Base-by-base conservation (phyloP, 2,797 vertebrate genomes). In the Ptychadena robeensis region DNA sequence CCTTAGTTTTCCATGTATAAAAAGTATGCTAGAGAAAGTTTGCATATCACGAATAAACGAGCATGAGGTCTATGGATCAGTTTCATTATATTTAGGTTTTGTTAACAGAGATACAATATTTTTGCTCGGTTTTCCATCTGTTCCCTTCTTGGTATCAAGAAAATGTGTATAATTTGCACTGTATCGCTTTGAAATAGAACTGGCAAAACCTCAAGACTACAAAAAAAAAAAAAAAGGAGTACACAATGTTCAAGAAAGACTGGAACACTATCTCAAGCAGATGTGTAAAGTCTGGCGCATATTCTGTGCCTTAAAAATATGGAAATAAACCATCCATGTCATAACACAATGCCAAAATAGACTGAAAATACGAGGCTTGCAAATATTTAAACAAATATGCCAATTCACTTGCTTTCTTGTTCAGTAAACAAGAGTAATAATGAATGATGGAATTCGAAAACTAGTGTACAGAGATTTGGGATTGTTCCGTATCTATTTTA, bases 221-320 rank as follows among this genome's bases (percentile, higher is more conserved):
- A 67, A 31, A 67, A 57, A 65, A n/a, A n/a, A n/a, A n/a, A n/a
- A n/a, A n/a, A n/a, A n/a, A n/a, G n/a, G 59, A 81, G 80, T 28
- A 81, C 80, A 37, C 34, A 27, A 40, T 74, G 80, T 74, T 67
- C 80, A 67, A 73, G 57, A 57, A 37, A 30, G 15, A 28, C 65
- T 81, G 80, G 80, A 74, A 73, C 61, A 57, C 69, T 64, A 32
- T 72, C 57, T 28, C 64, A 53, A 53, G 70, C 80, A 81, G 70
- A 81, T 81, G 80, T 81, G 79, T 73, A 57, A 44, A 73, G 15
- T 53, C 61, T 81, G 70, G 59, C 70, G 65, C 9, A 67, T 65
- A 66, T 73, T 65, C 38, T 67, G 25, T 34, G 30, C 34, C 32
- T 32, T 32, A 57, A n/a, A 44, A 57, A 35, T 35, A 37, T 81